Percentiles rank a stretch among this genome's conserved stretches.
Evolutionary conservation across 2,113 vertebrate species (phyloP).

Genomic region (Heteronetta atricapilla): DNA sequence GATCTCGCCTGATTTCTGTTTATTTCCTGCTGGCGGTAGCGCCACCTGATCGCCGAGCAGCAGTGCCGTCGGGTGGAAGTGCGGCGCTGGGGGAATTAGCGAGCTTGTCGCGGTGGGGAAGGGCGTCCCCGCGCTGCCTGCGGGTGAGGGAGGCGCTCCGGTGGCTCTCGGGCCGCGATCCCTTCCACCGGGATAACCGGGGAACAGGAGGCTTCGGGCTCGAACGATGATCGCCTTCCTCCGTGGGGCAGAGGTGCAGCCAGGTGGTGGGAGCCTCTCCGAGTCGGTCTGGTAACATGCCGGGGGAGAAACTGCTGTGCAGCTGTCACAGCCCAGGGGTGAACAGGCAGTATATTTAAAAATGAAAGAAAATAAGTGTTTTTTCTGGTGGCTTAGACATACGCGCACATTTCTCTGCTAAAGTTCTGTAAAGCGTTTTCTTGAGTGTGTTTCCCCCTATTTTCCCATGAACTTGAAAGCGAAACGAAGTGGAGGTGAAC

Average conservation of each 20-base stretch:
- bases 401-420: neutral
- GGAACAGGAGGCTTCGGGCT: neutral
- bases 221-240: neutral
- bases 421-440: neutral
- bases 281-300: neutral
- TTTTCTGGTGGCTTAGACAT: neutral
- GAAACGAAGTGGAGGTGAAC: neutral
- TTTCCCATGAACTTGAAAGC: neutral
- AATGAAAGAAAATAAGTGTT: neutral
- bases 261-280: neutral
- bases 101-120: rapidly evolving
- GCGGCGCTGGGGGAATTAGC: neutral
- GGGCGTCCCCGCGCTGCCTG: neutral
- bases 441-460: rapidly evolving
- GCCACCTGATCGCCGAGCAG: neutral
- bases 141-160: neutral
- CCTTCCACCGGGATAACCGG: neutral
- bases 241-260: neutral
- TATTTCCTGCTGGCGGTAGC: neutral
- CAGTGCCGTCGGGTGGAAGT: neutral
- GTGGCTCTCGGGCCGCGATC: neutral
- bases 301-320: neutral
- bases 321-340: neutral
- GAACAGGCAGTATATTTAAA: neutral
- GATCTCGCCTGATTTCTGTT: neutral